Conservation (phyloP, 2,113 vertebrate species). For the Vidua macroura region DNA sequence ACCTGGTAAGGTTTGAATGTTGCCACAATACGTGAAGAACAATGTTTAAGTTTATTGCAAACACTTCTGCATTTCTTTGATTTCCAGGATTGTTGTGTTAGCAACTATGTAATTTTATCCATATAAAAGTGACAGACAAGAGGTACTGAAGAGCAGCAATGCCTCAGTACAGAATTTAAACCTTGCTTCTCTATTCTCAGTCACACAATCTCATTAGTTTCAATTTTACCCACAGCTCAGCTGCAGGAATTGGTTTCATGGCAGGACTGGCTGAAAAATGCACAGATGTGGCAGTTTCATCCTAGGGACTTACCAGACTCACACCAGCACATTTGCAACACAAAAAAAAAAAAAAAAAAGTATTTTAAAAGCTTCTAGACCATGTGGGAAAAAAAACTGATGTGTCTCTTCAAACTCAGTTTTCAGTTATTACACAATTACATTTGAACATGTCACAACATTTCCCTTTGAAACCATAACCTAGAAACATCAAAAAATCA, state of each 20-base stretch:
- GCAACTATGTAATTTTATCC: neutral
- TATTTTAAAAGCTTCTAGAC: neutral
- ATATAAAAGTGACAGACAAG: neutral
- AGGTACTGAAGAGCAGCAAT: neutral
- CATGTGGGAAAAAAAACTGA: neutral
- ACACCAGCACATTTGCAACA: neutral
- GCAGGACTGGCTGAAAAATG: neutral
- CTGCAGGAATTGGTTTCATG: neutral
- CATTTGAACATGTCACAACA: slow-evolving; percentile 31
- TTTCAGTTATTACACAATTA: slow-evolving; percentile 5
- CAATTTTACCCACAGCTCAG: neutral
- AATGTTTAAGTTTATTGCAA: neutral
- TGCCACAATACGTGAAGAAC: neutral
- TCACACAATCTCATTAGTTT: neutral
- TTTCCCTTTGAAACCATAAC: slow-evolving; percentile 35
- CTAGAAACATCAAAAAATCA: neutral
- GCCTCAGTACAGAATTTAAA: neutral
- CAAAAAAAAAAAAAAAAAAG: too few species aligned
- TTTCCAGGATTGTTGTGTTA: neutral
- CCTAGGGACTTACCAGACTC: neutral
- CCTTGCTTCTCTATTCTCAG: neutral
- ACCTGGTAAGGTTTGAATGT: neutral
- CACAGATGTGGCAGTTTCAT: neutral
- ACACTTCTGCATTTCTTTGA: neutral
- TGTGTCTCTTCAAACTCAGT: neutral